These are phyloP conservation scores for Aspidiotus rigidus DNA, from an alignment of 2,888 invertebrate genomes.

Conservation along the genomic window DNA sequence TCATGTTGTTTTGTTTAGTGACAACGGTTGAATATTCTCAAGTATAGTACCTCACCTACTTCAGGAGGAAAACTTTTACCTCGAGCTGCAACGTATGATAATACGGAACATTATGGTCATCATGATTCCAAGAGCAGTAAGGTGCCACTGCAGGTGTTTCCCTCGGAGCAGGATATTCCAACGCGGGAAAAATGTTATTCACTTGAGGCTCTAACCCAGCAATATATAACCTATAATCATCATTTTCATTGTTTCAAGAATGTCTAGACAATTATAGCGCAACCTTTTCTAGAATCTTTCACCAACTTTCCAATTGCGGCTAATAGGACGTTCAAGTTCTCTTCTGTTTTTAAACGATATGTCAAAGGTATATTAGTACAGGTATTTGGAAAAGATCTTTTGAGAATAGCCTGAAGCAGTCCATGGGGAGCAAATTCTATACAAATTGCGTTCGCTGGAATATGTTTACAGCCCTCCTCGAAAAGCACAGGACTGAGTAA, in stretches of 20 bases:
- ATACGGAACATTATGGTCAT: conserved; percentile 57
- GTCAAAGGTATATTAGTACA: conserved; percentile 33
- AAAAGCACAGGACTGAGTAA: conserved; percentile 61
- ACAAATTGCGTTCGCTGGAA: conserved; percentile 70
- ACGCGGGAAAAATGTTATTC: conserved; percentile 62
- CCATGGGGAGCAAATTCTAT: conserved; percentile 88
- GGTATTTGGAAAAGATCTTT: conserved; percentile 53
- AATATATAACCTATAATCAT: conserved; percentile 52
- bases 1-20: background rate
- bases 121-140: conserved; percentile 71
- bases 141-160: conserved; percentile 77
- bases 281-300: background rate
- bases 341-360: conserved; percentile 39
- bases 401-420: conserved; percentile 75
- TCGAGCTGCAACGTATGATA: conserved; percentile 42
- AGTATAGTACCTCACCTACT: no score
- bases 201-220: conserved; percentile 65
- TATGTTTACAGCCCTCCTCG: conserved; percentile 68
- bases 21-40: no score
- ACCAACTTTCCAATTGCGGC: conserved; percentile 45
- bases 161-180: conserved; percentile 71
- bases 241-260: background rate
- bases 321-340: conserved; percentile 44
- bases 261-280: background rate
- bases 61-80: no score